Evolutionary conservation across 2,113 vertebrate genomes (phyloP), one percentile per base, ranked within the genome.

Genomic region (Calcarius ornatus): DNA sequence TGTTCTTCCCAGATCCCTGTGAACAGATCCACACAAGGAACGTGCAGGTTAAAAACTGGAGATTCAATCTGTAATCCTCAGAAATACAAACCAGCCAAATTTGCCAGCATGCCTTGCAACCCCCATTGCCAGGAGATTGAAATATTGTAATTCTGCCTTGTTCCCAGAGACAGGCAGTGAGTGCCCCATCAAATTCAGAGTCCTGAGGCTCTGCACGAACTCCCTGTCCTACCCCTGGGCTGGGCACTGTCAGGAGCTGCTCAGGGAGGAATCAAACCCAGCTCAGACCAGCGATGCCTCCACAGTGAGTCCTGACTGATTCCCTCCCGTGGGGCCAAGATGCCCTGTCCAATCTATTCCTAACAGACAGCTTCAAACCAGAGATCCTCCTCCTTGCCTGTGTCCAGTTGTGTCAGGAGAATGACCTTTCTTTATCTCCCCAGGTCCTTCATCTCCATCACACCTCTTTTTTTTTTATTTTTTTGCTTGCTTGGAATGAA

Each of bases 181-280:
- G 66, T 2, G 3, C 18, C 56, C 42, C 15, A 23, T 70, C 81
- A 31, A n/a, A 76, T 33, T 18, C 35, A 2, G 0, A 1, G 45
- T 42, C 54, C 47, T 11, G 40, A 21, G 81, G 92, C 88, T 88
- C 28, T 12, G 11, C 48, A 3, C 0, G n/a, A 69, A 4, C 81
- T 80, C 69, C 33, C 25, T 59, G 73, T 68, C 69, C 87, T 89
- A 3, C 38, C 77, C 90, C 60, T 4, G 27, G 79, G 81, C 73
- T 43, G 81, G 21, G 10, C 10, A 22, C 23, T 3, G 47, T 37
- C 86, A 59, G n/a, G 37, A 75, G 60, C 4, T 38, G 42, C 73
- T 37, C n/a, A 7, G 72, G 3, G 51, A 48, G 22, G 19, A 81
- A 86, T 24, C 31, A 60, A 68, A 25, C 22, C 16, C 42, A 3